These are phyloP conservation scores for Festucalex cinctus DNA, from an alignment of 2,113 vertebrate species.

Conservation along the genomic window DNA sequence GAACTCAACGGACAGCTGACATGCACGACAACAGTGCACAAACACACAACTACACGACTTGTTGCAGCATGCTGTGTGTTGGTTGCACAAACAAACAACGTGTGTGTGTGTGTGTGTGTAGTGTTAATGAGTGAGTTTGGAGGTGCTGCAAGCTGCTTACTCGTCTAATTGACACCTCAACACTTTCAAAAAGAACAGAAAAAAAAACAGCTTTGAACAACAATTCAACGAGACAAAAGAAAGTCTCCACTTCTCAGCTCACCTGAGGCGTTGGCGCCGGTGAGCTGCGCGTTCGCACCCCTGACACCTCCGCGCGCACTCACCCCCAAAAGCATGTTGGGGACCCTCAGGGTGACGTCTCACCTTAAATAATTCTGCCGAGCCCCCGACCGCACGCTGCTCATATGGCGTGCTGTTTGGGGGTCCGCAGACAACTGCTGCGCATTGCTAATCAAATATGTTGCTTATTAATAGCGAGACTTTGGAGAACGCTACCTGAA, in stretches of 20 bases:
- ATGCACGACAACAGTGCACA: no score
- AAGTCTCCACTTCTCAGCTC: constrained; percentile 32
- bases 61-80: background rate
- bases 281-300: constrained; percentile 64
- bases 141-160: constrained; percentile 10
- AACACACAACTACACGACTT: background rate
- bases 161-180: constrained; percentile 13
- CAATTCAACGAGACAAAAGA: background rate
- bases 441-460: constrained; percentile 74
- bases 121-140: constrained; percentile 9
- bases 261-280: constrained; percentile 51
- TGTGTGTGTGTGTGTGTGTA: background rate
- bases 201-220: background rate
- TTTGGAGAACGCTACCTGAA: constrained; percentile 71
- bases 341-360: constrained; percentile 60
- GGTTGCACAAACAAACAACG: background rate
- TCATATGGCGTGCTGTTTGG: constrained; percentile 31
- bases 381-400: constrained; percentile 31
- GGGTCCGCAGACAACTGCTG: constrained; percentile 41
- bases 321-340: constrained; percentile 52
- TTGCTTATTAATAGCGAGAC: constrained; percentile 75
- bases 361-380: constrained; percentile 67
- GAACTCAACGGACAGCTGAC: no score
- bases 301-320: constrained; percentile 12
- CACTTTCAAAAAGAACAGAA: constrained; percentile 1